Evolutionary conservation across 2,888 invertebrate genomes (phyloP), one percentile per base, ranked within the genome.

Genomic region (Drosophila mercatorum): DNA sequence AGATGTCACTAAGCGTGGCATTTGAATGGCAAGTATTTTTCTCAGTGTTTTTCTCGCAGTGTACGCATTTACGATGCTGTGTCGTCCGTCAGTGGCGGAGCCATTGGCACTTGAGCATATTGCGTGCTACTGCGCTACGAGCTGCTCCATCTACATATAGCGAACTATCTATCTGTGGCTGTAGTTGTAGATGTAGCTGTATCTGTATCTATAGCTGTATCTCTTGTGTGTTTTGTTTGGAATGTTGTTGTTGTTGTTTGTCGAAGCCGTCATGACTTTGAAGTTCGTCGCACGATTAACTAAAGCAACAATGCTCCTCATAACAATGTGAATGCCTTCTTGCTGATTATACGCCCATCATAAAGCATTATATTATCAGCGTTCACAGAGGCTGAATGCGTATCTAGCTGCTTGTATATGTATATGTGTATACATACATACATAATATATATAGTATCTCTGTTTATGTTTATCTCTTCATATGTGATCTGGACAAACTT

Each of bases 201-300:
- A 47, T n/a, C 17, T 57, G 11, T 31, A 40, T 41, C 17, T 57
- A 34, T 41, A 31, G 31, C 8, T 60, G 44, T 62, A 49, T 49
- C 49, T 8, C 56, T 8, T 28, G 22, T 63, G 28, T 66, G 61
- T 31, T 44, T 63, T 66, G 44, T 58, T 52, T 66, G 46, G 53
- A 49, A 69, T 68, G 47, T 46, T 46, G 55, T 46, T 70, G 43
- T 51, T 68, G 44, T 44, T 70, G 63, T 72, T 81, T 72, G 61
- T 36, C 79, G 57, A 62, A 51, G 67, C 31, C 61, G 63, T 73
- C 59, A 72, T 61, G 72, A 66, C 77, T 68, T 72, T 74, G 75
- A 83, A 78, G 90, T 81, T 87, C 90, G 85, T 81, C 78, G 88
- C 75, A 79, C 88, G 90, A 90, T 88, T 84, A 87, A 88, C 78